Evolutionary conservation across 2,888 invertebrate species (phyloP).

Genomic region (Agelastica alni): DNA sequence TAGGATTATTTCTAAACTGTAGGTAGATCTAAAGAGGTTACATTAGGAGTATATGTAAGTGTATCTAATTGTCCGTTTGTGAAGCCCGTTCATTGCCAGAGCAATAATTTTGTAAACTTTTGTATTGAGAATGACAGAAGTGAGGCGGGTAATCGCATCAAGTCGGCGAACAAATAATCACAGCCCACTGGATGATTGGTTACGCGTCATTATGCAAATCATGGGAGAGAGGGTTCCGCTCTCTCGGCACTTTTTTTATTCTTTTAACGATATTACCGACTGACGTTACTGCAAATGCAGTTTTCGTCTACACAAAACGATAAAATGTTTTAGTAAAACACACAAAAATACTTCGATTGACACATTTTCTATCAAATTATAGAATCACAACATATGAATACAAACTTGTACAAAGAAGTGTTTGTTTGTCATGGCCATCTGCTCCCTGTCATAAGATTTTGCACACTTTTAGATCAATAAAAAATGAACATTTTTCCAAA

Average conservation of each 20-base stretch:
- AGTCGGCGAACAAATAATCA: conserved; percentile 38
- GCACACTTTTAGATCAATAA: too few relatives aligned
- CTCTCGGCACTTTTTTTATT: conserved; percentile 11
- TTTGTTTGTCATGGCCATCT: too few relatives aligned
- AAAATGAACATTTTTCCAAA: too few relatives aligned
- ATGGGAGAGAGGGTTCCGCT: conserved; percentile 20
- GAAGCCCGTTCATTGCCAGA: conserved; percentile 12
- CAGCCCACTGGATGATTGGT: conserved; percentile 42
- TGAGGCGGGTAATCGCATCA: conserved; percentile 40
- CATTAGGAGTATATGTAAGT: too few relatives aligned
- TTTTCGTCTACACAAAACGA: background rate
- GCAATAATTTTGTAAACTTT: conserved; percentile 8
- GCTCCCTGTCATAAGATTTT: too few relatives aligned
- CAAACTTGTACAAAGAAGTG: too few relatives aligned
- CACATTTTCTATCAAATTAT: too few relatives aligned
- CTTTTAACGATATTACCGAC: conserved; percentile 13
- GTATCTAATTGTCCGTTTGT: background rate
- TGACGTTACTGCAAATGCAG: conserved; percentile 3
- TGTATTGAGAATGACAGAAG: conserved; percentile 30
- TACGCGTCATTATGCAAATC: conserved; percentile 35
- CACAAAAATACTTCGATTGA: too few relatives aligned
- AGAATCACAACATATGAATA: too few relatives aligned
- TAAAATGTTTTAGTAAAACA: too few relatives aligned
- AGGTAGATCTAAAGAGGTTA: too few relatives aligned
- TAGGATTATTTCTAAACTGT: too few relatives aligned